Evolutionary conservation across 2,797 vertebrate genomes (phyloP).

Genomic region (Microhierax caerulescens): DNA sequence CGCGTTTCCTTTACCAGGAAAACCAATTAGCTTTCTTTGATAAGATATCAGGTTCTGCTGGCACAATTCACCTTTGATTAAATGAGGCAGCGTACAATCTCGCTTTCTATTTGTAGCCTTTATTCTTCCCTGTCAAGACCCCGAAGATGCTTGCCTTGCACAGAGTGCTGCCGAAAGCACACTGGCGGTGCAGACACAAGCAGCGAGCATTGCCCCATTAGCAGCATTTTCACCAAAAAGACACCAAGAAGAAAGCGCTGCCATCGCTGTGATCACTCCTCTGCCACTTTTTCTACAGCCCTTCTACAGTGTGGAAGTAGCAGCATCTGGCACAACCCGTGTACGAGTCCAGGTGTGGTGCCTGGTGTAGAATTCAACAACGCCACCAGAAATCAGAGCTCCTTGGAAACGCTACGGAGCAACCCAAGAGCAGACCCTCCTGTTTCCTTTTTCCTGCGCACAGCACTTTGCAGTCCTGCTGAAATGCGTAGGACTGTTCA

Average conservation of each 20-base stretch:
- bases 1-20: conserved; percentile 3
- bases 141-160: background rate
- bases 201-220: fast-evolving
- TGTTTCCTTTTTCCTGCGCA: background rate
- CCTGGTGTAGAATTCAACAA: background rate
- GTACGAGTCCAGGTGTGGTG: background rate
- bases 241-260: background rate
- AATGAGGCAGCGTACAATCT: background rate
- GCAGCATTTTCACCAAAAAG: background rate
- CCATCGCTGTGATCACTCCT: background rate
- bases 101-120: background rate
- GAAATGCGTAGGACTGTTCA: background rate
- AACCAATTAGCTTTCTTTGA: conserved; percentile 46
- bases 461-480: background rate
- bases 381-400: background rate
- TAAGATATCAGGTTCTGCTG: conserved; percentile 48
- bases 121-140: background rate
- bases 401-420: background rate
- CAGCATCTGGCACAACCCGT: background rate
- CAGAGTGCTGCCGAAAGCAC: background rate
- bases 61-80: conserved; percentile 48
- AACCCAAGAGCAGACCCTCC: background rate
- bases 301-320: background rate
- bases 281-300: background rate
- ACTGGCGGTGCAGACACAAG: background rate